Evolutionary conservation across 2,888 invertebrate species (phyloP).

Genomic region (Drosophila eohydei): DNA sequence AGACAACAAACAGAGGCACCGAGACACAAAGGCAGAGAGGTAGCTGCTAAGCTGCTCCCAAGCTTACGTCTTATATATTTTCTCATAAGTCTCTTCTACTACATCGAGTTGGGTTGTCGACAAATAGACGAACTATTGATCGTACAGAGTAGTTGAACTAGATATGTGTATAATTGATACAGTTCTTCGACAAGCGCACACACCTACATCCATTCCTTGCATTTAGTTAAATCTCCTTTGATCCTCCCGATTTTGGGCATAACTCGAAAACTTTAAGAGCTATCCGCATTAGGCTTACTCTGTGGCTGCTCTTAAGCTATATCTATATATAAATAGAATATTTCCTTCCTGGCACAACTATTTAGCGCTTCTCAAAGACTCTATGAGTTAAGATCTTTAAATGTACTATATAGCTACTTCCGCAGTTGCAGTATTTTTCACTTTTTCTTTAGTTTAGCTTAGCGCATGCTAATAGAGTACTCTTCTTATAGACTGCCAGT

Average conservation of each 20-base stretch:
- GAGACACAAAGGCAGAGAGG: not conserved
- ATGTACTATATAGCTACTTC: too few species aligned
- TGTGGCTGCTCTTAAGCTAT: not conserved
- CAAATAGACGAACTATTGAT: not conserved
- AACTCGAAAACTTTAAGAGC: not conserved
- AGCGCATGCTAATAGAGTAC: too few species aligned
- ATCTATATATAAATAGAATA: too few species aligned
- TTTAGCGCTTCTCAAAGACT: too few species aligned
- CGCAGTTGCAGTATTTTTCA: too few species aligned
- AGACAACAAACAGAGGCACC: constrained; percentile 17
- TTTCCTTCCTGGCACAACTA: too few species aligned
- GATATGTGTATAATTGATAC: too few species aligned
- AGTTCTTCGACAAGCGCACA: not conserved
- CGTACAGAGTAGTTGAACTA: not conserved
- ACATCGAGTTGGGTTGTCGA: not conserved
- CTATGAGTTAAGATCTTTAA: too few species aligned
- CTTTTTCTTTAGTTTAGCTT: too few species aligned
- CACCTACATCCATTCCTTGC: not conserved
- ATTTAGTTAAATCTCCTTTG: not conserved
- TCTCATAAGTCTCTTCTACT: not conserved
- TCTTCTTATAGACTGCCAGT: too few species aligned
- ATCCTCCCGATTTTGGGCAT: not conserved
- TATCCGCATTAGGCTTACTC: not conserved
- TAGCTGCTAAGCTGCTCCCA: constrained; percentile 13
- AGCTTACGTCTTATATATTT: constrained; percentile 1